Evolutionary conservation across 1,140 invertebrate genomes (phyloP), one percentile per base, ranked within the genome.

Genomic region (Nylanderia fulva): DNA sequence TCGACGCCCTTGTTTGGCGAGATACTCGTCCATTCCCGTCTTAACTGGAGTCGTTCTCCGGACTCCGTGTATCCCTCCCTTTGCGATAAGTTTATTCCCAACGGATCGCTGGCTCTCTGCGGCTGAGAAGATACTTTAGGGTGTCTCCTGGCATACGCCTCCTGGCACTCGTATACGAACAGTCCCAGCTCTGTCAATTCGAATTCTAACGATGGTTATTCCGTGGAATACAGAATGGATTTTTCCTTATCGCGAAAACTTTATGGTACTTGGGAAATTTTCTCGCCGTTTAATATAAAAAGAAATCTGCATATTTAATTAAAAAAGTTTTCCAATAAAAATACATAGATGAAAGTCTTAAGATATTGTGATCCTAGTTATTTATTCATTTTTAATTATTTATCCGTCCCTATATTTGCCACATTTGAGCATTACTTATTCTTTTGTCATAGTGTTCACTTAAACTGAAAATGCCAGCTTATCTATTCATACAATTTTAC

Each of bases 1-100:
- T 79, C 61, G 75, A 79, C 29, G 63, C 29, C 29, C 60, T 79
- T 79, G 61, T 79, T 79, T 79, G 66, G 75, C 42, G 75, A 21
- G 42, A 66, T 54, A 61, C 75, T 42, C 33, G 21, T 42, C n/a
- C 75, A 61, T 54, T 66, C 29, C 18, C 42, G 42, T 79, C 75
- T 79, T 79, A 79, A 79, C 75, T 66, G 24, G 4, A 76, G 39
- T 76, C 75, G 61, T 52, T 66, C 45, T 33, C n/a, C 29, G 21
- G 24, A 66, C 52, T 61, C 42, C 42, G 29, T 42, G 39, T 48
- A 76, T 63, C 24, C 24, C 27, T 36, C 39, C 61, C 42, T n/a
- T 66, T 61, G 63, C 60, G 42, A 66, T n/a, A 29, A 66, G 29
- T 33, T 13, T 36, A 66, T 18, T 79, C 75, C 61, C 75, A 21